These are phyloP conservation scores for Columbina picui DNA, from an alignment of 2,113 vertebrate genomes.

Conservation along the genomic window DNA sequence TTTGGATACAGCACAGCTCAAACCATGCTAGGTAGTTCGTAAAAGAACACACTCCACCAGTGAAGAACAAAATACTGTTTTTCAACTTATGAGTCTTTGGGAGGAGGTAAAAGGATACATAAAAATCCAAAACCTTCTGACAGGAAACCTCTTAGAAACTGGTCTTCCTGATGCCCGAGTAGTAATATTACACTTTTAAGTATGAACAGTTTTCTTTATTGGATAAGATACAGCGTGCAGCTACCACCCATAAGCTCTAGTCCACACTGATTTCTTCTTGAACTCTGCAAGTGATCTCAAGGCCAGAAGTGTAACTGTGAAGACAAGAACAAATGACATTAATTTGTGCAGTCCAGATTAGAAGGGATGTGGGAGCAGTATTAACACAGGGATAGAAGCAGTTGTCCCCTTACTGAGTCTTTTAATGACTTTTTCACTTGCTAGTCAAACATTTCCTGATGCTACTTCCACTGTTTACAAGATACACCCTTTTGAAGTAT, in stretches of 20 bases:
- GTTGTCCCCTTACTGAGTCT: background rate
- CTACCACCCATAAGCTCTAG: constrained; percentile 90
- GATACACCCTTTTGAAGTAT: background rate
- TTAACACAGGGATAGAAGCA: background rate
- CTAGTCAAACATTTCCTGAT: background rate
- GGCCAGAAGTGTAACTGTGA: constrained; percentile 83
- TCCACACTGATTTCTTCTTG: constrained; percentile 93
- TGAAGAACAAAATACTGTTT: background rate
- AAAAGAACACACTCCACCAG: background rate
- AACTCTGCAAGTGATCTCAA: constrained; percentile 85
- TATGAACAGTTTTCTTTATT: background rate
- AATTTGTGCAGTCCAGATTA: background rate
- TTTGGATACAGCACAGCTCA: background rate
- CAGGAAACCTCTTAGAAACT: background rate
- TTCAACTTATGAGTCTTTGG: background rate
- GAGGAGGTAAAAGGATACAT: background rate
- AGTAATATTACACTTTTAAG: background rate
- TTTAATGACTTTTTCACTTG: background rate
- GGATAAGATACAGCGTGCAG: background rate
- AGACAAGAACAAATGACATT: constrained; percentile 10
- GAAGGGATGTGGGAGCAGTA: background rate
- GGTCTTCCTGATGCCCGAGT: background rate
- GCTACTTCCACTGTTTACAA: background rate
- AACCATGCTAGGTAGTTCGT: background rate
- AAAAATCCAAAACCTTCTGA: background rate